Conservation (phyloP, 2,797 vertebrate species). For the Furcifer pardalis region DNA sequence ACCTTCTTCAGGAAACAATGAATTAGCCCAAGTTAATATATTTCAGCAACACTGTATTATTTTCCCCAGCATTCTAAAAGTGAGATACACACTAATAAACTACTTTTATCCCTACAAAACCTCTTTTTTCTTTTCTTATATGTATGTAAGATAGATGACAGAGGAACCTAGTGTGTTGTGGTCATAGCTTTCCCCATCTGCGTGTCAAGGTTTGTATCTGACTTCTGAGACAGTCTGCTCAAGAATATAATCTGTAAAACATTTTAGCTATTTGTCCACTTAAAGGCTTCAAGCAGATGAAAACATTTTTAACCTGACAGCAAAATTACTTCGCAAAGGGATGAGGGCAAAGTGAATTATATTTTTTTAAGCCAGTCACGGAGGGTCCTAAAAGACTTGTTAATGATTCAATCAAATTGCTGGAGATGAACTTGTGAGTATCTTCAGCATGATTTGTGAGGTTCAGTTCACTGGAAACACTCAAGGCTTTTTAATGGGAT, state of each 20-base stretch:
- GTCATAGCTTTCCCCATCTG: constrained; percentile 3
- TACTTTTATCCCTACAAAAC: constrained; percentile 28
- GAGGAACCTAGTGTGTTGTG: too few relatives aligned
- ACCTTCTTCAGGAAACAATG: not conserved
- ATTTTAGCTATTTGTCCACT: constrained; percentile 33
- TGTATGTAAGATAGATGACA: not conserved
- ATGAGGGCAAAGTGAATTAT: constrained; percentile 26
- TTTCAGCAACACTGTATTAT: not conserved
- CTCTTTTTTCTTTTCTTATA: not conserved
- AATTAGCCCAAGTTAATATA: not conserved
- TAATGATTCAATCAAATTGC: constrained; percentile 17
- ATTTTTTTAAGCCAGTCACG: not conserved
- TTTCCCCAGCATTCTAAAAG: constrained; percentile 6
- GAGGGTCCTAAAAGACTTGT: constrained; percentile 30
- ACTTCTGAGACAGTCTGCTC: constrained; percentile 4
- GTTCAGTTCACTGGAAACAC: not conserved
- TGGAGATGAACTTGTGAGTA: not conserved
- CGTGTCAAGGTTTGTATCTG: constrained; percentile 16
- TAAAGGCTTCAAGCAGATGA: constrained; percentile 41
- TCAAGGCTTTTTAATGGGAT: not conserved
- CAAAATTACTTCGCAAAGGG: constrained; percentile 50
- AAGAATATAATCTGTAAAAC: not conserved
- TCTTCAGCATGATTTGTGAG: not conserved
- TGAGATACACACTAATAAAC: not conserved
- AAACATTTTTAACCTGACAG: constrained; percentile 47